Base-by-base conservation (phyloP, 2,888 invertebrate species). In the Agriopis leucophaearia region DNA sequence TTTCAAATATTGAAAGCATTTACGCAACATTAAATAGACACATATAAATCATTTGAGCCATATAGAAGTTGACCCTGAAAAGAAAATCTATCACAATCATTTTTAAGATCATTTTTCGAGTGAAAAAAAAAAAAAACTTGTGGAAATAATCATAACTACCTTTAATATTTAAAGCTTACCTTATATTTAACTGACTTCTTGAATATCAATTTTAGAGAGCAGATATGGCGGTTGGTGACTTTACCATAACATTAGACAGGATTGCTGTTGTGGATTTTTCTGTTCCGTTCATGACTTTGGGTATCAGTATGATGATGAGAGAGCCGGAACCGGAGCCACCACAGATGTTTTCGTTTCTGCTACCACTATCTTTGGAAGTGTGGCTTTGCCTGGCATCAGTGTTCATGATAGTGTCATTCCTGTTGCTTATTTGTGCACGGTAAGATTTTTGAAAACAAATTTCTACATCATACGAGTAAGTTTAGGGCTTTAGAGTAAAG, bases 281-380 rank as follows among this genome's bases (percentile, higher is more conserved):
- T 0, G 97, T 97, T 90, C 99, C 99, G 0, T 99, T 99, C 87
- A 99, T 99, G 98, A 97, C 97, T 74, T 91, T 99, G 73, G 98
- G 97, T 48, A 98, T 98, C 72, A 97, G 98, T 78, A 97, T 99
- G 87, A 87, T 98, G 72, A 97, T 96, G 89, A 96, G 96, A 78
- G 97, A 97, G 79, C 96, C 97, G 5, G 95, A 95, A 44, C 96
- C 96, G 59, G 95, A 96, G 64, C 95, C 96, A n/a, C 97, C 98
- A 13, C 96, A 97, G 81, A 94, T 97, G 76, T 98, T 98, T 87
- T 97, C 98, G 0, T 99, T 99, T 89, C 94, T 98, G 75, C 95
- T 96, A 64, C 99, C 99, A 0, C 95, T 99, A 71, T 96, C 97
- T 15, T 86, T 96, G 35, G 97, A 97, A 75, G 97, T 98, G 7